A percentile compares a stretch with the other conserved stretches of the same genome.
Conservation (phyloP, 2,888 invertebrate genomes). For the Linnaemya vulpina region DNA sequence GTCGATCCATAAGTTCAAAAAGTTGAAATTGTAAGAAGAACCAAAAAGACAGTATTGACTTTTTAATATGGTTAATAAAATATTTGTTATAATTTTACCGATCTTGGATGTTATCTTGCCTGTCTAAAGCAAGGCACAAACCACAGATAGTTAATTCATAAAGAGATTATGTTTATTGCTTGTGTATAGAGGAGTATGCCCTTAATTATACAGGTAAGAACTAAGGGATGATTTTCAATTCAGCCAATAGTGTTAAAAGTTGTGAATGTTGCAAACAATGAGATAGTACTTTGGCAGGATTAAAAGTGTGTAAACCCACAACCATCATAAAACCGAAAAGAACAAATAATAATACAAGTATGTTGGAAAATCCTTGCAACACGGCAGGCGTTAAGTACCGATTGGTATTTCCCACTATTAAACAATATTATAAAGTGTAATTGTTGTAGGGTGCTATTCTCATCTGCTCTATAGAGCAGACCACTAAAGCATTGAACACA, state of each 20-base stretch:
- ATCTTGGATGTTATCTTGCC: background rate
- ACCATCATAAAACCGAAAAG: background rate
- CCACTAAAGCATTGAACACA: background rate
- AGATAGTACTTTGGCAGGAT: background rate
- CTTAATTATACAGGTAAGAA: slow-evolving; percentile 16
- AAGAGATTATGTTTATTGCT: slow-evolving; percentile 27
- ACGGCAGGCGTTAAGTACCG: background rate
- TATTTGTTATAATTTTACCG: background rate
- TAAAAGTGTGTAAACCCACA: background rate
- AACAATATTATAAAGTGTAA: background rate
- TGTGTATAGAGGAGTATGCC: slow-evolving; percentile 9
- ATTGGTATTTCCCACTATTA: slow-evolving; percentile 3
- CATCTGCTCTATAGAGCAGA: background rate
- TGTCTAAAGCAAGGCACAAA: background rate
- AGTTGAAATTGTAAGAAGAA: too few relatives aligned
- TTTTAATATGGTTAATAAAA: background rate
- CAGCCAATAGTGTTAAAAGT: background rate
- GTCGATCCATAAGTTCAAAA: too few relatives aligned
- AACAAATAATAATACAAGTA: background rate
- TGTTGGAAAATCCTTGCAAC: background rate
- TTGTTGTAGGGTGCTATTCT: background rate
- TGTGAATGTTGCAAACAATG: background rate
- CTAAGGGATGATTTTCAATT: background rate
- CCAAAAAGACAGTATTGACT: too few relatives aligned
- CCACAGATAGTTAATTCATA: slow-evolving; percentile 32